Conservation (phyloP, 2,113 vertebrate species). For the Lasiurus cinereus region DNA sequence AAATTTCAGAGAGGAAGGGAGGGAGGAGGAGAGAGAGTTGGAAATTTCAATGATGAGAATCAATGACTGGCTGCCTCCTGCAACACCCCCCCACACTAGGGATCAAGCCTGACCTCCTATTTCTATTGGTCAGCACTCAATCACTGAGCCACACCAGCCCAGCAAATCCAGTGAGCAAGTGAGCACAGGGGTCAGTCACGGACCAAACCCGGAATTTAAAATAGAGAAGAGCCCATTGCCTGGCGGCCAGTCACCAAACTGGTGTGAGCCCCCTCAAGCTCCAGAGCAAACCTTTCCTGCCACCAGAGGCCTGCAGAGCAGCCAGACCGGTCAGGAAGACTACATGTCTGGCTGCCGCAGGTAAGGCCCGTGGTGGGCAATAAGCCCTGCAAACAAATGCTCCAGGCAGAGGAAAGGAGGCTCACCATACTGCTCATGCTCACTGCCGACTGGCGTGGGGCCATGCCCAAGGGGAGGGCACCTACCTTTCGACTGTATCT, state of each 20-base stretch:
- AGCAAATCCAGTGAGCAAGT: not conserved
- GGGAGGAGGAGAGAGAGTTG: too few relatives aligned
- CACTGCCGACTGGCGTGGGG: not conserved
- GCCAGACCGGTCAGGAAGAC: accelerated
- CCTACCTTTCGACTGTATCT: constrained; percentile 96
- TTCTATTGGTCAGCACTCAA: too few relatives aligned
- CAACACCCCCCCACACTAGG: too few relatives aligned
- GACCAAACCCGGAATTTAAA: not conserved
- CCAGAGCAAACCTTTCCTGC: not conserved
- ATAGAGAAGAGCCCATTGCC: too few relatives aligned
- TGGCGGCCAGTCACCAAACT: not conserved
- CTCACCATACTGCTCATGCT: not conserved
- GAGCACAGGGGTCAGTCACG: not conserved
- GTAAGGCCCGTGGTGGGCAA: not conserved
- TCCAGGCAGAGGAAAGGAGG: not conserved
- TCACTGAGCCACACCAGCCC: too few relatives aligned
- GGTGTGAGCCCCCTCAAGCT: not conserved
- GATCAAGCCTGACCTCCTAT: too few relatives aligned
- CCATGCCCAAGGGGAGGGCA: accelerated
- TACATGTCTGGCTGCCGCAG: not conserved
- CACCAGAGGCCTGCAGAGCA: not conserved
- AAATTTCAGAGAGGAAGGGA: too few relatives aligned
- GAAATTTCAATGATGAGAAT: too few relatives aligned
- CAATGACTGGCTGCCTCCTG: too few relatives aligned
- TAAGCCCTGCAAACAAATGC: not conserved